phyloP scores from a whole-genome alignment of 2,113 vertebrate genomes.

The Vireo altiloquus region DNA sequence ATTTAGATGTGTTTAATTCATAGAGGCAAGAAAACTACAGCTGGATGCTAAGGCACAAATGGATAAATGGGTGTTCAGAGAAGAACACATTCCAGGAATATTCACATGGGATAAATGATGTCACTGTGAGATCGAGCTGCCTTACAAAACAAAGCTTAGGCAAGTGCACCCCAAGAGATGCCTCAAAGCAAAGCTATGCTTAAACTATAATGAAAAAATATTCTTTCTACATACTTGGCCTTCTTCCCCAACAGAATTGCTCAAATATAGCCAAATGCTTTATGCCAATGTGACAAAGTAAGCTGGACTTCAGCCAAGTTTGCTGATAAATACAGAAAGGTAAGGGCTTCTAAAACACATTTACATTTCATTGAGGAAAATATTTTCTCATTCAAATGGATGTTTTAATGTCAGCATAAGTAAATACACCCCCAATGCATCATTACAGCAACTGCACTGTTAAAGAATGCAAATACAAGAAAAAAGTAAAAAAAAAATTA shows the following conservation, averaged over 20 bases:
- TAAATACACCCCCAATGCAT: background rate
- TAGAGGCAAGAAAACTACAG: background rate
- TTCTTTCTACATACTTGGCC: background rate
- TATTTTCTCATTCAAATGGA: background rate
- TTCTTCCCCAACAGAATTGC: background rate
- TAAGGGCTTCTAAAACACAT: background rate
- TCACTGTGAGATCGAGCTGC: background rate
- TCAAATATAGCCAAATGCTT: background rate
- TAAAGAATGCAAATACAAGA: background rate
- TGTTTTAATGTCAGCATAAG: background rate
- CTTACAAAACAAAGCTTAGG: background rate
- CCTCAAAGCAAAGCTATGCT: background rate
- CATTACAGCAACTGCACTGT: background rate
- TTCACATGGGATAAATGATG: background rate
- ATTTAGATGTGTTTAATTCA: background rate
- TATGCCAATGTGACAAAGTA: background rate
- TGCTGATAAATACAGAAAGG: background rate
- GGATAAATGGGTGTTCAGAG: background rate
- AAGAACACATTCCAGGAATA: background rate
- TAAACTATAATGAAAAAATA: background rate
- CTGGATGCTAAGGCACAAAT: background rate
- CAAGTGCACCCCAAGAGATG: background rate
- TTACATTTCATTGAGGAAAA: background rate
- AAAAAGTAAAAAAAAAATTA: background rate
- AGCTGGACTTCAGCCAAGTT: background rate